Conservation (phyloP, 1,140 invertebrate species). For the Saccostrea glomerata region DNA sequence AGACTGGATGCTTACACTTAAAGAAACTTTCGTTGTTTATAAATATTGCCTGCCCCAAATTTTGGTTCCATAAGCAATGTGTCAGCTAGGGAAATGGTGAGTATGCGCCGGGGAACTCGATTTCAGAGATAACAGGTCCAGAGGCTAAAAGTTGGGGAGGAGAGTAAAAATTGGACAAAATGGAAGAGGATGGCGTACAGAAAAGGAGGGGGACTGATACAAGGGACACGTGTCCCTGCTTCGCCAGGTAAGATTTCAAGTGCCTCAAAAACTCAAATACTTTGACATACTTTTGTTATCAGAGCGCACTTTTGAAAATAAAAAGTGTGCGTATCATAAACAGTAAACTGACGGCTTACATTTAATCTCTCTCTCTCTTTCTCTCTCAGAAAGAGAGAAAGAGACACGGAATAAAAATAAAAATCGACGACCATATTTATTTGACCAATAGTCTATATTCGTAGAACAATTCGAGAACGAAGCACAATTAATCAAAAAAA, state of each 20-base stretch:
- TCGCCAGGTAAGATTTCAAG: not conserved
- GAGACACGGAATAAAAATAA: no score
- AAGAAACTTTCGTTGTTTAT: no score
- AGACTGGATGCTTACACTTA: no score
- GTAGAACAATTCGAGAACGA: no score
- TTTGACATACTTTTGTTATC: slow-evolving; percentile 5
- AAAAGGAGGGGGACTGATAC: not conserved
- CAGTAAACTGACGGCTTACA: not conserved
- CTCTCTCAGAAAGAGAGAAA: not conserved
- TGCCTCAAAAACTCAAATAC: not conserved
- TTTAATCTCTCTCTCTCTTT: not conserved
- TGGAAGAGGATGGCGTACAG: not conserved
- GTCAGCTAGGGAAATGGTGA: not conserved
- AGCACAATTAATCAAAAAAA: no score
- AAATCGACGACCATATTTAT: no score
- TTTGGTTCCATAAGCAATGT: no score
- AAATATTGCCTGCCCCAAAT: no score
- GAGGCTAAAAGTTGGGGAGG: not conserved
- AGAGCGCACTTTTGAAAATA: not conserved
- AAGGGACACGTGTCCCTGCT: not conserved
- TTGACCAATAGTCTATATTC: no score
- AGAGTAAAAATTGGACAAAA: not conserved
- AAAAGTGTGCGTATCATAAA: not conserved
- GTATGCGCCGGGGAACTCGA: not conserved
- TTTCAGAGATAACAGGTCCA: not conserved